Evolutionary conservation across 2,888 invertebrate genomes (phyloP).

Genomic region (Mimumesa dahlbomi): DNA sequence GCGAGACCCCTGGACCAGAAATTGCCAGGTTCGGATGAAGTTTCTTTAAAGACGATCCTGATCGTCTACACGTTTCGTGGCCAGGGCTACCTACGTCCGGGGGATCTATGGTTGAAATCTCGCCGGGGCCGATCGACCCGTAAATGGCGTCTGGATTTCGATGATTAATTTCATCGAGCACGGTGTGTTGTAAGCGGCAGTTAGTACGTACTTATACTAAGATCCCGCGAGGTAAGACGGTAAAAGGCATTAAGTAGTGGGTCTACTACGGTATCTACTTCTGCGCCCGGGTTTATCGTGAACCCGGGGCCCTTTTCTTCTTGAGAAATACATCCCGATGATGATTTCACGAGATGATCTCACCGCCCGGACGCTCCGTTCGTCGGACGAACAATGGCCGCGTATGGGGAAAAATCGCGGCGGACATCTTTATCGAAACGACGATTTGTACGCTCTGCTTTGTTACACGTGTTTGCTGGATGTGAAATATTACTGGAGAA

Average conservation of each 20-base stretch:
- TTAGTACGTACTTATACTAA: constrained; percentile 64
- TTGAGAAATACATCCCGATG: constrained; percentile 45
- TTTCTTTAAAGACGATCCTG: constrained; percentile 4
- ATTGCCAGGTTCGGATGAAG: constrained; percentile 35
- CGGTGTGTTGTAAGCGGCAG: constrained; percentile 59
- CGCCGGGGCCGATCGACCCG: constrained; percentile 35
- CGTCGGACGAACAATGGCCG: constrained; percentile 24
- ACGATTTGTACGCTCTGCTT: not conserved
- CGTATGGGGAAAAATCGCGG: constrained; percentile 31
- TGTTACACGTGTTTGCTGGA: no score
- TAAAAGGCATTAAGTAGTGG: constrained; percentile 46
- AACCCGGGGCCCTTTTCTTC: constrained; percentile 13
- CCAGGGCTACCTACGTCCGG: constrained; percentile 9
- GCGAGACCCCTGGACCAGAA: no score
- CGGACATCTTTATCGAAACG: constrained; percentile 36
- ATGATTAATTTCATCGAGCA: constrained; percentile 54
- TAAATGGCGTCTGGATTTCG: constrained; percentile 57
- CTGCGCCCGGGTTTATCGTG: constrained; percentile 24
- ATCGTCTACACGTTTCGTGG: constrained; percentile 5
- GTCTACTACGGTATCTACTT: constrained; percentile 30
- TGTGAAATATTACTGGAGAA: no score
- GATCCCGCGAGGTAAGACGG: constrained; percentile 10
- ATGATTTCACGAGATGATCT: constrained; percentile 40
- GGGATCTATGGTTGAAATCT: constrained; percentile 5
- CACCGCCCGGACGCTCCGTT: constrained; percentile 23